These are phyloP conservation scores for Garrulus glandarius DNA, from an alignment of 2,797 vertebrate species.

Conservation along the genomic window DNA sequence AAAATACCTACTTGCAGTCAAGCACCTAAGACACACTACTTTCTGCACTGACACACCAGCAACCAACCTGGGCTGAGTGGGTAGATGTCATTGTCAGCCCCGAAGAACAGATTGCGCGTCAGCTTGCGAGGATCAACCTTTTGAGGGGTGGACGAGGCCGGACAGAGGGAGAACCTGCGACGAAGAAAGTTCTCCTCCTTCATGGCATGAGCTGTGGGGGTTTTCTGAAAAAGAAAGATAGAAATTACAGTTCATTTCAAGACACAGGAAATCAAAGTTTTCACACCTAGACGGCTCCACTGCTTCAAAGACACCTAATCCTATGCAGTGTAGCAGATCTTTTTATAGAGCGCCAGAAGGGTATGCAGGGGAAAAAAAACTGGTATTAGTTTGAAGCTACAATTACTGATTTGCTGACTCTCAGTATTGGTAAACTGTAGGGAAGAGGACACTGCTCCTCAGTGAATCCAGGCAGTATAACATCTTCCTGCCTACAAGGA, in stretches of 20 bases:
- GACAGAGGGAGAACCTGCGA: slow-evolving; percentile 91
- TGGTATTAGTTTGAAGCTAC: neutral
- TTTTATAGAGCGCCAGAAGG: neutral
- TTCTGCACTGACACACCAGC: neutral
- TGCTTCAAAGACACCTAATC: neutral
- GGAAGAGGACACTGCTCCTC: neutral
- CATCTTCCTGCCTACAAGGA: neutral
- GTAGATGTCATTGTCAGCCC: slow-evolving; percentile 85
- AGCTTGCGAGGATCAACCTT: slow-evolving; percentile 86
- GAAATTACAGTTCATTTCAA: neutral
- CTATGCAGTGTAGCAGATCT: neutral
- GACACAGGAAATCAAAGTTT: neutral
- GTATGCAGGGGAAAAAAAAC: neutral
- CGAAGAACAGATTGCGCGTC: slow-evolving; percentile 87
- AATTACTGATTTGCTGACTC: neutral
- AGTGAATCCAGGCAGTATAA: neutral
- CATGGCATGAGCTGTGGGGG: slow-evolving; percentile 84
- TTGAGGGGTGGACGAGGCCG: slow-evolving; percentile 85
- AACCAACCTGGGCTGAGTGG: slow-evolving; percentile 85
- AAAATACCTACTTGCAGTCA: neutral
- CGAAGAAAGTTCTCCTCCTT: slow-evolving; percentile 95
- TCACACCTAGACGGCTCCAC: neutral
- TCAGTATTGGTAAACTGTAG: neutral
- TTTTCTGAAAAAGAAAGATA: slow-evolving; percentile 76
- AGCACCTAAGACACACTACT: neutral